A percentile compares a stretch with the other conserved stretches of the same genome.
These are phyloP conservation scores for Coregonus ussuriensis DNA, from an alignment of 2,797 vertebrate genomes.

Conservation along the genomic window DNA sequence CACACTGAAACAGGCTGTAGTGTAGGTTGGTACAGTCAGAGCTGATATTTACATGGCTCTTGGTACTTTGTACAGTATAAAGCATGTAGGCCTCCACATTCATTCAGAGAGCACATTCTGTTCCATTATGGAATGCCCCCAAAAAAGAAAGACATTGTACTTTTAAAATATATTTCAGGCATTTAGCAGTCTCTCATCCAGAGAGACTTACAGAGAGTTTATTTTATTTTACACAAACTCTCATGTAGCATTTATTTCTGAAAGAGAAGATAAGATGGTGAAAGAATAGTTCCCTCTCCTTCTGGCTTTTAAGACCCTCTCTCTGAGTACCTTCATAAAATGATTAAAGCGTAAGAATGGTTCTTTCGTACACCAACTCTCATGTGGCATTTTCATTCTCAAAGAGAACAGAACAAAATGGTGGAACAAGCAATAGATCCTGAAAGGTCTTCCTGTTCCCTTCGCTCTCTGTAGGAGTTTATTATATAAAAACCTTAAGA, in stretches of 20 bases:
- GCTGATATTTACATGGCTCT: too few relatives aligned
- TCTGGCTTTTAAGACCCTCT: background rate
- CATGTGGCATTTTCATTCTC: background rate
- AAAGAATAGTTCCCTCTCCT: background rate
- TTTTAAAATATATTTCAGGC: background rate
- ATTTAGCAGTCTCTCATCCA: background rate
- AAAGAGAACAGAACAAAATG: background rate
- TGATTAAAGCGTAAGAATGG: too few relatives aligned
- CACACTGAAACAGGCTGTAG: background rate
- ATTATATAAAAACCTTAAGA: background rate
- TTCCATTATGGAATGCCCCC: background rate
- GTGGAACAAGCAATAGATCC: background rate
- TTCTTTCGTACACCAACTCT: background rate
- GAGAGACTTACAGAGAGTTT: background rate
- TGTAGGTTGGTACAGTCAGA: too few relatives aligned
- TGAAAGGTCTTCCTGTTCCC: background rate
- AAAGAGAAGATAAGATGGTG: background rate
- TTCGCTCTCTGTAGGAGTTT: background rate
- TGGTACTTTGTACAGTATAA: background rate
- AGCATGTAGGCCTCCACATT: background rate
- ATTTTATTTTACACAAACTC: background rate
- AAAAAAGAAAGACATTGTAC: background rate
- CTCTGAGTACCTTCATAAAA: background rate
- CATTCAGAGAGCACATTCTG: background rate
- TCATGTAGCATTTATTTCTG: background rate